Evolutionary conservation across 1,140 invertebrate species (phyloP), one percentile per base, ranked within the genome.

Genomic region (Psix sp.): DNA sequence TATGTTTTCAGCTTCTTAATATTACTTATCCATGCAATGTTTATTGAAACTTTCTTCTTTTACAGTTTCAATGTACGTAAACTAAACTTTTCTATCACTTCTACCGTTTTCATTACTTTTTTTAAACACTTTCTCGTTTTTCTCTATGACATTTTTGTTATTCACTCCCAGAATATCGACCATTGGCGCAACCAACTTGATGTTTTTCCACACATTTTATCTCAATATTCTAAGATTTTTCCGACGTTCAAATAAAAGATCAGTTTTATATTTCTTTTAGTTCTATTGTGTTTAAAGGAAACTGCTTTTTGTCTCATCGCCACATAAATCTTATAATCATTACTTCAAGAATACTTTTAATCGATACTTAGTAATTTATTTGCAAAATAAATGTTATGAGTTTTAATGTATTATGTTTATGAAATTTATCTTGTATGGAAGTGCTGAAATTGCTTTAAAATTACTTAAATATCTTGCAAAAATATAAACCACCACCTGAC

Each of bases 31-130:
- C n/a, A n/a, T n/a, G n/a, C n/a, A n/a, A n/a, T n/a, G n/a, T 24
- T 24, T 51, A 52, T 63, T 63, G 14, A 20, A 52, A 52, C 40
- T 52, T 7, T 18, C 18, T 5, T 45, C 29, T 42, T 40, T 42
- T 5, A 33, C 35, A 21, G 45, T 45, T 40, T n/a, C 46, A 52
- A 36, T 63, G 15, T 31, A 43, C 26, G 18, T 43, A 10, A 7
- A 31, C 7, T 7, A 51, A 63, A 63, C 24, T 51, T 51, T 14
- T 11, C 5, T 10, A 5, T 26, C 21, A 35, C 33, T 10, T 11
- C 13, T 9, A 24, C 5, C 5, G 18, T 31, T 7, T 43, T 52
- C 16, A 21, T 48, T 35, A 31, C 14, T 46, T 33, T 13, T 59
- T 46, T 46, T 15, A 36, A 20, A 38, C 45, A 46, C 33, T 51